Percentiles rank a stretch among this genome's conserved stretches.
Evolutionary conservation across 2,888 invertebrate genomes (phyloP).

Genomic region (Oscheius sp.): DNA sequence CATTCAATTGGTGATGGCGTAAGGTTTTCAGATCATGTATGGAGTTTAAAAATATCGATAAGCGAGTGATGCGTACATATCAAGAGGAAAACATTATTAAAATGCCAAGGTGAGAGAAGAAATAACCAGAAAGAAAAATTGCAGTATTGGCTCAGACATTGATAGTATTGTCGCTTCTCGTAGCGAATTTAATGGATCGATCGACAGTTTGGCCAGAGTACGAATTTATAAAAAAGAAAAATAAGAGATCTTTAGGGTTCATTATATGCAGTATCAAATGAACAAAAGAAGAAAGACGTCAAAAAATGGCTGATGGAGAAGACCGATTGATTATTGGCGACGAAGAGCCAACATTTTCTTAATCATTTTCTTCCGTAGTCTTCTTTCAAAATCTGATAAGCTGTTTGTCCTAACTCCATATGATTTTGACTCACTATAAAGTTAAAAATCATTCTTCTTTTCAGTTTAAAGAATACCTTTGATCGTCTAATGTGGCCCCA

Average conservation of each 20-base stretch:
- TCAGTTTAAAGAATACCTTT: background rate
- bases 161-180: conserved; percentile 31
- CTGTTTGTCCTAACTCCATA: background rate
- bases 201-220: conserved; percentile 17
- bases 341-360: conserved; percentile 40
- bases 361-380: conserved; percentile 44
- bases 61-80: conserved; percentile 46
- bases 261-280: conserved; percentile 25
- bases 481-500: background rate
- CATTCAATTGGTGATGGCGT: too few relatives aligned
- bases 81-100: conserved; percentile 51
- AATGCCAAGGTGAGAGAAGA: conserved; percentile 46
- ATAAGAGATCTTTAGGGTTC: conserved; percentile 1
- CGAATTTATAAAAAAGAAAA: background rate
- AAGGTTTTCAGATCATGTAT: too few relatives aligned
- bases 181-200: conserved; percentile 14
- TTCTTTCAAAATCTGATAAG: conserved; percentile 33
- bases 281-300: conserved; percentile 28
- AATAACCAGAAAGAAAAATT: too few relatives aligned
- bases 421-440: background rate
- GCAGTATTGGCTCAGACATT: conserved; percentile 49
- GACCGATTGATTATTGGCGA: conserved; percentile 26
- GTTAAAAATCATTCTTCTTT: too few relatives aligned
- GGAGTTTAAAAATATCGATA: conserved; percentile 45
- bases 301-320: conserved; percentile 34